Evolutionary conservation across 2,113 vertebrate species (phyloP).

Genomic region (Malurus alboscapulatus): DNA sequence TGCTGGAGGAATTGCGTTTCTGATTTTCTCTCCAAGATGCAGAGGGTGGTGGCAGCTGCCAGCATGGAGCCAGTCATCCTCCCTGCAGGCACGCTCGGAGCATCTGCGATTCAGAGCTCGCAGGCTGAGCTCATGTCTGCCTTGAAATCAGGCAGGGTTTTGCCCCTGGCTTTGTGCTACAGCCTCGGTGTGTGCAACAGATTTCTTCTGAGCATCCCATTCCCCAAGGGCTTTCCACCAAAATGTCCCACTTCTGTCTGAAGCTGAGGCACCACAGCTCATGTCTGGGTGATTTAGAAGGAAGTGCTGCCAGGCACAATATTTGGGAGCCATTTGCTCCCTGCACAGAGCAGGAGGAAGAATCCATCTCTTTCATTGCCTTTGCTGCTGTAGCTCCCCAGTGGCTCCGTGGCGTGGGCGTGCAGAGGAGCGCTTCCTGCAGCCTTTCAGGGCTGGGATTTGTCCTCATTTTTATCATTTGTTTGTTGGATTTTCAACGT

Average conservation of each 20-base stretch:
- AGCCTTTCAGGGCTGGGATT: background rate
- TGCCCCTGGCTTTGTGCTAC: background rate
- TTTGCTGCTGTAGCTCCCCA: background rate
- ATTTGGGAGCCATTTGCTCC: background rate
- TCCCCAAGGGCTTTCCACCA: background rate
- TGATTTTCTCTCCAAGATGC: background rate
- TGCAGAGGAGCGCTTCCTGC: background rate
- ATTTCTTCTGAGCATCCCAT: background rate
- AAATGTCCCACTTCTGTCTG: background rate
- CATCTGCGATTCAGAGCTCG: background rate
- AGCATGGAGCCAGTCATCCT: fast-evolving
- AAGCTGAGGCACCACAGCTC: background rate
- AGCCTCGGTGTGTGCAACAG: fast-evolving
- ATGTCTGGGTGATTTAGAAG: background rate
- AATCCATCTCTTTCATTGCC: background rate
- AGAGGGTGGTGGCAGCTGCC: background rate
- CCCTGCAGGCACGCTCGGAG: background rate
- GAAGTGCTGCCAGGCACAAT: background rate
- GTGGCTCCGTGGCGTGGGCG: fast-evolving
- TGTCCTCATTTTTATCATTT: background rate
- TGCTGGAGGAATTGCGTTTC: background rate
- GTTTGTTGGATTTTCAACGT: background rate
- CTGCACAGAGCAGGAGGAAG: background rate
- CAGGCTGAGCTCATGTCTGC: background rate
- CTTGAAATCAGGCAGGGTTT: background rate